phyloP scores from a whole-genome alignment of 2,888 invertebrate species.

The Strigamia maritima region DNA sequence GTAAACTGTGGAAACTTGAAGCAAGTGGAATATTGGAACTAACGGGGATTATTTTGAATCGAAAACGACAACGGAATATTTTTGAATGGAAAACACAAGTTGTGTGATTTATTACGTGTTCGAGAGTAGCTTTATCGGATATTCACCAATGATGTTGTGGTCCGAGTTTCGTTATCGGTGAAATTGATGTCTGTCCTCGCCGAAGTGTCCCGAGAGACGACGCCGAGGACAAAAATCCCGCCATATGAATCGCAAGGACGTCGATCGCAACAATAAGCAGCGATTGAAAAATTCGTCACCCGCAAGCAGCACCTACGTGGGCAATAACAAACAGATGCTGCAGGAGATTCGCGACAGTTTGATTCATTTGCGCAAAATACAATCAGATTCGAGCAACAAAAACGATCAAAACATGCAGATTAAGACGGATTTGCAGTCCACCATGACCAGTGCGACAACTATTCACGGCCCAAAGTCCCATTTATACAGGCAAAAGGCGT shows the following conservation, averaged over 20 bases:
- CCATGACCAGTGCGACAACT: not conserved
- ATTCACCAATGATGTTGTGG: not conserved
- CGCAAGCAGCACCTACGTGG: constrained; percentile 45
- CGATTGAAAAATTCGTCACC: constrained; percentile 38
- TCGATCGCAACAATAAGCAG: not conserved
- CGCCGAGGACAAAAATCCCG: constrained; percentile 38
- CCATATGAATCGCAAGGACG: constrained; percentile 43
- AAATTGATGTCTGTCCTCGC: not conserved
- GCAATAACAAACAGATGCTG: constrained; percentile 48
- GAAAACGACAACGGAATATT: too few species aligned
- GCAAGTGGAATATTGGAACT: too few species aligned
- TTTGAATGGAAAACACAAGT: too few species aligned
- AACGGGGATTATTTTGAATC: too few species aligned
- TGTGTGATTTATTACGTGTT: too few species aligned
- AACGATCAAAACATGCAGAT: constrained; percentile 36
- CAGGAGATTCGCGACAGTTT: constrained; percentile 48
- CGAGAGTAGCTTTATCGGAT: not conserved
- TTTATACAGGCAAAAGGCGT: constrained; percentile 78
- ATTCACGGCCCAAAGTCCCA: constrained; percentile 30
- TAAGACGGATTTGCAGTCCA: constrained; percentile 20
- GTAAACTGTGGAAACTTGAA: too few species aligned
- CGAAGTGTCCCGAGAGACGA: not conserved
- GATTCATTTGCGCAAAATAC: constrained; percentile 46
- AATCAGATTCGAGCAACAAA: not conserved
- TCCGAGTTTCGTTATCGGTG: not conserved